Evolutionary conservation across 2,113 vertebrate species (phyloP).

Genomic region (Henicopernis longicauda): DNA sequence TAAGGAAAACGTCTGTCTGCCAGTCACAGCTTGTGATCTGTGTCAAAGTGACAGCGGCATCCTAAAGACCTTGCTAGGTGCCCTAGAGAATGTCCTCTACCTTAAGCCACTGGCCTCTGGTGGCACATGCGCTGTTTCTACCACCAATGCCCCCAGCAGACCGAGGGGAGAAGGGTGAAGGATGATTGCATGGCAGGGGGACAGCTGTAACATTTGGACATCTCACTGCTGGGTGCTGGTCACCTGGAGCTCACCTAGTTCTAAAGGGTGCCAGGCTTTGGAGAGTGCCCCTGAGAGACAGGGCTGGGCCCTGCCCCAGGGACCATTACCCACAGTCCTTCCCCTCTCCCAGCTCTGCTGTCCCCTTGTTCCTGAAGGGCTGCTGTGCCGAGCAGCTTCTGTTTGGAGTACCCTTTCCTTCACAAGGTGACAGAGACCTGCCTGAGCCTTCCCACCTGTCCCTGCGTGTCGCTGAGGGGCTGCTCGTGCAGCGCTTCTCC

Average conservation of each 20-base stretch:
- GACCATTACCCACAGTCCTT: neutral
- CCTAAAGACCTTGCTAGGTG: neutral
- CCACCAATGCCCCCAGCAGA: neutral
- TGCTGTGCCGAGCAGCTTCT: neutral
- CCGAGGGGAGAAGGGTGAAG: neutral
- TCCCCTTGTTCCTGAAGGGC: neutral
- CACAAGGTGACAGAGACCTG: neutral
- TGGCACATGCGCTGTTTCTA: neutral
- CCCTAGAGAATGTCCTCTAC: neutral
- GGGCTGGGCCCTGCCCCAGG: neutral
- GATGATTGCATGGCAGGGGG: neutral
- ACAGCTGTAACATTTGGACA: neutral
- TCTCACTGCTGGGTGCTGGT: neutral
- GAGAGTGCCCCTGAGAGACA: neutral
- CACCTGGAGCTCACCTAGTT: neutral
- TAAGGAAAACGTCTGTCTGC: neutral
- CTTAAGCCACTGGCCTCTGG: neutral
- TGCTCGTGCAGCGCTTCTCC: neutral
- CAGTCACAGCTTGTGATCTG: constrained; percentile 4
- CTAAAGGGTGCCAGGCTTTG: neutral
- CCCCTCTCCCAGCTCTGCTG: neutral
- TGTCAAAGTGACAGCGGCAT: neutral
- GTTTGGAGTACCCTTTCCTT: neutral
- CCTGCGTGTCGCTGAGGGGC: neutral
- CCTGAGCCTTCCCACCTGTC: neutral